These are phyloP conservation scores for Frankliniella intonsa DNA, from an alignment of 2,888 invertebrate genomes.

Conservation along the genomic window DNA sequence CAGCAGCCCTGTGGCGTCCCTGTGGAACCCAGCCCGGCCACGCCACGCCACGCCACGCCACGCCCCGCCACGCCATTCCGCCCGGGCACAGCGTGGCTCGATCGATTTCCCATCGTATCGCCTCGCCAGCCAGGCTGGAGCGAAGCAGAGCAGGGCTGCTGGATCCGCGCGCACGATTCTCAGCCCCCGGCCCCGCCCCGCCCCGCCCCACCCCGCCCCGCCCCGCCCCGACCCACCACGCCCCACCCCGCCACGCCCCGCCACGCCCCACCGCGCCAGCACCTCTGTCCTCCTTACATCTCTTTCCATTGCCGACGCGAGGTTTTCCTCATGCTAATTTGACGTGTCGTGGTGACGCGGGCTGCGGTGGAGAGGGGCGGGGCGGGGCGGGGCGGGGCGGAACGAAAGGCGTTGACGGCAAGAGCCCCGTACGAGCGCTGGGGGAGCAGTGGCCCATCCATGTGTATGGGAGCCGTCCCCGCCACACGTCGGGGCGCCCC, in stretches of 20 bases:
- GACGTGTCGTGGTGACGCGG: neutral
- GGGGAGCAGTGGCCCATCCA: no score
- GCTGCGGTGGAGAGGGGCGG: neutral
- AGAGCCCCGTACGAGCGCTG: no score
- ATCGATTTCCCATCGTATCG: constrained; percentile 19
- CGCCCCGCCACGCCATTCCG: no score
- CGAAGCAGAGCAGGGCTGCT: neutral
- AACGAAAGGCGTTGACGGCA: neutral
- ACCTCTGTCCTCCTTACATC: neutral
- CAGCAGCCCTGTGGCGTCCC: no score
- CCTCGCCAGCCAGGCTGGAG: neutral
- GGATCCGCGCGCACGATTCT: no score
- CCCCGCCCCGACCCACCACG: neutral
- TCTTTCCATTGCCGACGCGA: neutral
- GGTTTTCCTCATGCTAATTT: no score
- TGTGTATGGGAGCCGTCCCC: no score
- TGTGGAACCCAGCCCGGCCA: no score
- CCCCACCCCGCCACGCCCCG: neutral
- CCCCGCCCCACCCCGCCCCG: neutral
- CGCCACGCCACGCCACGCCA: no score
- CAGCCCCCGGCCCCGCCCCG: neutral
- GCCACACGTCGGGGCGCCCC: no score
- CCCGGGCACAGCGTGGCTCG: neutral
- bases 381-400: neutral
- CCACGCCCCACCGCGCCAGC: neutral